Conservation (phyloP, 2,888 invertebrate genomes). For the Drepanosiphum platanoidis region DNA sequence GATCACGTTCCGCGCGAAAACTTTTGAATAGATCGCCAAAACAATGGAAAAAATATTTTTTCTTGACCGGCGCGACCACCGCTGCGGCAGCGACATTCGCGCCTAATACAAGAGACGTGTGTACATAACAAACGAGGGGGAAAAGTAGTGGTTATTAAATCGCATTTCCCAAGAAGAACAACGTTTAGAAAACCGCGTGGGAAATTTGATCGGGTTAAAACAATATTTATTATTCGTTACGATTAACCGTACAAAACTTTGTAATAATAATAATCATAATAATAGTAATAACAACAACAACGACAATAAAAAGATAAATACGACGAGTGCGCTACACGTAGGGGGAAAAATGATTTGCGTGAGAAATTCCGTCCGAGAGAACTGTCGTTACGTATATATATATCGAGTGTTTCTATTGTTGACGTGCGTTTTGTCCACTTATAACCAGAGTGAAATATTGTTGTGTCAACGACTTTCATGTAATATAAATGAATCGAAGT, state of each 20-base stretch:
- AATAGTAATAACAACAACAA: no score
- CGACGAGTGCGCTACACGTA: background rate
- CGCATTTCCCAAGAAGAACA: background rate
- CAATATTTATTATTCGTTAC: background rate
- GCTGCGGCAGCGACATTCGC: background rate
- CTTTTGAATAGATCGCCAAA: background rate
- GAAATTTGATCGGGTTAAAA: conserved; percentile 18
- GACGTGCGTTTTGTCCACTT: no score
- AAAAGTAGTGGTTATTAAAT: background rate
- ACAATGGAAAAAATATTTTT: conserved; percentile 1
- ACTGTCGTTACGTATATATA: background rate
- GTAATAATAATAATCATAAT: no score
- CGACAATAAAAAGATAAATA: no score
- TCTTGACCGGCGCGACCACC: background rate
- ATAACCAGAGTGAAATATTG: no score
- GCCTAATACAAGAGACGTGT: no score
- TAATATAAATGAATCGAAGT: no score
- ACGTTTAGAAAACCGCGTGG: conserved; percentile 27
- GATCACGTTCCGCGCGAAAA: no score
- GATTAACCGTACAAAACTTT: background rate
- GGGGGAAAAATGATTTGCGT: background rate
- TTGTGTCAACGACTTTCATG: no score
- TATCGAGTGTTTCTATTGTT: background rate
- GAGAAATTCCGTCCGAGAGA: background rate
- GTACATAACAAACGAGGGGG: background rate